Percentiles rank a stretch among this genome's conserved stretches.
Evolutionary conservation across 2,113 vertebrate genomes (phyloP).

Genomic region (Mobula birostris): DNA sequence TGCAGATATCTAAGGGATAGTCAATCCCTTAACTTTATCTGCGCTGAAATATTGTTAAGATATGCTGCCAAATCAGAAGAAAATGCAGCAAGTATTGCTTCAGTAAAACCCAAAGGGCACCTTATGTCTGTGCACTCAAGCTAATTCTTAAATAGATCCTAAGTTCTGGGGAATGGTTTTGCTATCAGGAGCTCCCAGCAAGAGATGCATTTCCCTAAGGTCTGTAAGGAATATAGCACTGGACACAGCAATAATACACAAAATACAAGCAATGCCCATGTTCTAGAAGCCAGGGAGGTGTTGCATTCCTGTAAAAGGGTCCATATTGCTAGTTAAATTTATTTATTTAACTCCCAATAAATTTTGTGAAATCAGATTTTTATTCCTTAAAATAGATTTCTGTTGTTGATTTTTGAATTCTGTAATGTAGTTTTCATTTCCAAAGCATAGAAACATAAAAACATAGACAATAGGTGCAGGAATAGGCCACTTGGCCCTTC

Average conservation of each 20-base stretch:
- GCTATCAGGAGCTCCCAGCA: neutral
- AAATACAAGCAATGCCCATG: no score
- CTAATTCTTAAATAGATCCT: neutral
- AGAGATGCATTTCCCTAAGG: neutral
- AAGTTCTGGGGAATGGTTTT: neutral
- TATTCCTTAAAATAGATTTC: no score
- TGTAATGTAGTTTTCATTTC: no score
- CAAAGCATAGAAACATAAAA: no score
- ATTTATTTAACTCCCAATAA: no score
- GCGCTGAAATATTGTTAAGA: neutral
- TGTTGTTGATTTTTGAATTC: no score
- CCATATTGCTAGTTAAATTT: no score
- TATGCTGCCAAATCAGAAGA: neutral
- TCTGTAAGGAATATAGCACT: neutral
- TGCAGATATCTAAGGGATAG: neutral
- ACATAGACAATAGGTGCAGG: no score
- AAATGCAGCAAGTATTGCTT: neutral
- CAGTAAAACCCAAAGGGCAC: neutral
- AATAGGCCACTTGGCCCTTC: no score
- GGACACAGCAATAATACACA: neutral
- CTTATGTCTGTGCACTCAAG: neutral
- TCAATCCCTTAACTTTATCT: neutral
- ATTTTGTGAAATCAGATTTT: no score
- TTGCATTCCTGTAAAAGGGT: no score
- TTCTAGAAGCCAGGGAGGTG: no score